Evolutionary conservation across 2,888 invertebrate species (phyloP).

Genomic region (Eurytoma californica): DNA sequence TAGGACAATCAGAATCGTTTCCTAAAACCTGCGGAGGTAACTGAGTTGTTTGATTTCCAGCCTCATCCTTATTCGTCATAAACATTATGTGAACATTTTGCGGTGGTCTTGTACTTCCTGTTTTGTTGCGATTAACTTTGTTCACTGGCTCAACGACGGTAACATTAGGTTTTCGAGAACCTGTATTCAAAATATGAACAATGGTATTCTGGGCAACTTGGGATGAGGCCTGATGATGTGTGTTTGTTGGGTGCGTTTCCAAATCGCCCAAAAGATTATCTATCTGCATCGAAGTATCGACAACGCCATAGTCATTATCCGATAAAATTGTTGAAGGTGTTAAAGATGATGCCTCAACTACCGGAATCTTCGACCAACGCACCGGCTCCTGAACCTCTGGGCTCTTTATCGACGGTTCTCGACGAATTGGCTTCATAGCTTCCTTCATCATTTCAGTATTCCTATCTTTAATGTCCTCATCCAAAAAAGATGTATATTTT

Average conservation of each 20-base stretch:
- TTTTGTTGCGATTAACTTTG: slow-evolving; percentile 42
- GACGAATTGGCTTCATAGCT: slow-evolving; percentile 19
- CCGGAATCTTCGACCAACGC: slow-evolving; percentile 68
- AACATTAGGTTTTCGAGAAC: slow-evolving; percentile 63
- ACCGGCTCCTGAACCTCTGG: slow-evolving; percentile 56
- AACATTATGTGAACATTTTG: slow-evolving; percentile 71
- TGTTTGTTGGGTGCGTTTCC: slow-evolving; percentile 42
- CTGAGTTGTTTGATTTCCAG: slow-evolving; percentile 41
- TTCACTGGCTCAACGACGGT: slow-evolving; percentile 53
- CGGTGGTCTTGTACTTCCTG: slow-evolving; percentile 50
- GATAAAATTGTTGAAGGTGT: not conserved
- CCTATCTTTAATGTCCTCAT: slow-evolving; percentile 22
- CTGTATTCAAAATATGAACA: slow-evolving; percentile 68
- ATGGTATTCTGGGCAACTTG: slow-evolving; percentile 69
- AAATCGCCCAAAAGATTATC: slow-evolving; percentile 48
- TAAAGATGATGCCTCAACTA: slow-evolving; percentile 48
- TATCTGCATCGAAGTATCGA: slow-evolving; percentile 44
- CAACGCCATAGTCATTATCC: slow-evolving; percentile 30
- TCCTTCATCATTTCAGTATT: slow-evolving; percentile 11
- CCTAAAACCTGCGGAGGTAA: slow-evolving; percentile 47
- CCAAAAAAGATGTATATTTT: slow-evolving; percentile 66
- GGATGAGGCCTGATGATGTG: slow-evolving; percentile 57
- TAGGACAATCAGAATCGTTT: slow-evolving; percentile 66
- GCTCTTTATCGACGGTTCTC: slow-evolving; percentile 53
- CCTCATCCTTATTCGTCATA: slow-evolving; percentile 62